Percentiles rank a stretch among this genome's conserved stretches.
These are phyloP conservation scores for Microdon myrmicae DNA, from an alignment of 2,888 invertebrate genomes.

Conservation along the genomic window DNA sequence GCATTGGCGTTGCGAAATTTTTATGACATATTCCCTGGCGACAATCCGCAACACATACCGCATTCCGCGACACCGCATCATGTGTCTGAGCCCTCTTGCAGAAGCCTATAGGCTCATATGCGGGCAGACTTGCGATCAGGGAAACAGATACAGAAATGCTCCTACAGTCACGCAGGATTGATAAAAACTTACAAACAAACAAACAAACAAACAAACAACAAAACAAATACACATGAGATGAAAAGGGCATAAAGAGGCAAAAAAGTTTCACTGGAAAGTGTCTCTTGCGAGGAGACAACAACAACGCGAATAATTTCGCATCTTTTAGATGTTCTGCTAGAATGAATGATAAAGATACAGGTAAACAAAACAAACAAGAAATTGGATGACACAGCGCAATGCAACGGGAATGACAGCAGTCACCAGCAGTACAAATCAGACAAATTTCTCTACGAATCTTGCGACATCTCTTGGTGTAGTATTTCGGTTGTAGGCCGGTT, in stretches of 20 bases:
- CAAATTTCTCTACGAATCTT: slow-evolving; percentile 49
- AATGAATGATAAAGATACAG: slow-evolving; percentile 27
- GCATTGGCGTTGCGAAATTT: too few species aligned
- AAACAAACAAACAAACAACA: slow-evolving; percentile 22
- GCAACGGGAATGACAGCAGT: slow-evolving; percentile 15
- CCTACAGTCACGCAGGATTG: slow-evolving; percentile 36
- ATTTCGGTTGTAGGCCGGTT: slow-evolving; percentile 32
- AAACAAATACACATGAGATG: slow-evolving; percentile 1
- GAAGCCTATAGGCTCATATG: slow-evolving; percentile 31
- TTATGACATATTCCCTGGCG: slow-evolving; percentile 50
- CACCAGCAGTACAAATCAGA: slow-evolving; percentile 38
- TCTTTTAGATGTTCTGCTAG: slow-evolving; percentile 42
- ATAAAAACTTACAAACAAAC: too few species aligned
- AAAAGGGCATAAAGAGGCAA: slow-evolving; percentile 3
- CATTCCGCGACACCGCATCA: too few species aligned
- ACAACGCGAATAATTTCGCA: slow-evolving; percentile 44
- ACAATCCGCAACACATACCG: slow-evolving; percentile 36
- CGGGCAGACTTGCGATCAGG: slow-evolving; percentile 22
- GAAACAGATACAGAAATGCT: slow-evolving; percentile 49
- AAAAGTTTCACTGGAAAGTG: too few species aligned
- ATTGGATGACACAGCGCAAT: slow-evolving; percentile 29
- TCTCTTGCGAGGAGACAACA: too few species aligned
- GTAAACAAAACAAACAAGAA: slow-evolving; percentile 2
- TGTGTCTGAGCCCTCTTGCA: slow-evolving; percentile 20
- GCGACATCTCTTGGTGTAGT: slow-evolving; percentile 30